A percentile compares a stretch with the other conserved stretches of the same genome.
These are phyloP conservation scores for Paramuricea clavata DNA, from an alignment of 92 coral and sea anemone genomes.

Conservation along the genomic window DNA sequence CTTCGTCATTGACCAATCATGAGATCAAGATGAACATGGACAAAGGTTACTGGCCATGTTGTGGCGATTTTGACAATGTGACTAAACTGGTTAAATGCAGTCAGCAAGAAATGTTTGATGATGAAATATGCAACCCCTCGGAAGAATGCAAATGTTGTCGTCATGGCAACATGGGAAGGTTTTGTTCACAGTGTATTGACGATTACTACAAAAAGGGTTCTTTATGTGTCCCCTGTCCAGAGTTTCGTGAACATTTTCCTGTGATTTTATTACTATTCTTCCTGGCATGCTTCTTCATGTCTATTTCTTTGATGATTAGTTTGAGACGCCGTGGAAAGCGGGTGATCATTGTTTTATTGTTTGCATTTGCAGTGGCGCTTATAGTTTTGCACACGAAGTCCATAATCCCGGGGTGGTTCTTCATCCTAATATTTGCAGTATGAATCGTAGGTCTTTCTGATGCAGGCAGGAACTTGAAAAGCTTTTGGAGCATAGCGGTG, in stretches of 20 bases:
- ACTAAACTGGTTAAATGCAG: conserved; percentile 72
- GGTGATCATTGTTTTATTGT: conserved; percentile 48
- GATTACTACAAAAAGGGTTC: no score
- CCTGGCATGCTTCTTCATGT: conserved; percentile 26
- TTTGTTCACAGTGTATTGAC: conserved; percentile 66
- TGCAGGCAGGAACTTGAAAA: conserved; percentile 39
- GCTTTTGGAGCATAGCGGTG: background rate
- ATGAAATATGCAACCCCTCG: conserved; percentile 63
- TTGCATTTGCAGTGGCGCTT: conserved; percentile 57
- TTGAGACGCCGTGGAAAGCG: conserved; percentile 47
- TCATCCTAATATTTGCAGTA: conserved; percentile 56
- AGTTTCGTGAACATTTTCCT: background rate
- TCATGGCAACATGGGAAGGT: conserved; percentile 68
- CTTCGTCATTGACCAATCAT: background rate
- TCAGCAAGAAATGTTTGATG: background rate
- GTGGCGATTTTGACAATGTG: conserved; percentile 62
- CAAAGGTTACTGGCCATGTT: conserved; percentile 81
- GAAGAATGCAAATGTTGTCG: conserved; percentile 66
- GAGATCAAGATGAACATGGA: conserved; percentile 70
- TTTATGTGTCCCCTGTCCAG: conserved; percentile 67
- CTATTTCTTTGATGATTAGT: conserved; percentile 57
- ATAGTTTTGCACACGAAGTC: conserved; percentile 59
- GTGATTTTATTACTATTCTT: conserved; percentile 32
- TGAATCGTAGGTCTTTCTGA: conserved; percentile 73
- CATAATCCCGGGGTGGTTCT: conserved; percentile 75